Percentiles rank a stretch among this genome's conserved stretches.
These are phyloP conservation scores for Papilio helenus DNA, from an alignment of 1,140 invertebrate genomes.

Conservation along the genomic window DNA sequence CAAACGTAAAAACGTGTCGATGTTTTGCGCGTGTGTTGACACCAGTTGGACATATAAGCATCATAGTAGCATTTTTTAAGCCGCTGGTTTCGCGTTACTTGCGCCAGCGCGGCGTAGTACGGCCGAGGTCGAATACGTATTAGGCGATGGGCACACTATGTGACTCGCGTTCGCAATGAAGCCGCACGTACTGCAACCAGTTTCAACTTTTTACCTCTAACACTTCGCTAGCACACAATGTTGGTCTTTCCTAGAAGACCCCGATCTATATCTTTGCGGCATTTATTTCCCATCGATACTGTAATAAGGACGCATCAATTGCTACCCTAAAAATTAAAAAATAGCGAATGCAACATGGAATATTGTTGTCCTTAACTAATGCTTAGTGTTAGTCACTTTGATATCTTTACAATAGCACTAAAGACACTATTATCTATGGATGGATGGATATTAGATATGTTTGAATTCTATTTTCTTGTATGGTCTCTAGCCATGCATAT, in stretches of 20 bases:
- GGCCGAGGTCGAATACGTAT: slow-evolving; percentile 31
- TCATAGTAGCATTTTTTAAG: not conserved
- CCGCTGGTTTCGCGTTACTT: slow-evolving; percentile 19
- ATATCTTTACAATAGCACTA: too few relatives aligned
- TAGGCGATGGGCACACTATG: slow-evolving; percentile 45
- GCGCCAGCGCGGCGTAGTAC: slow-evolving; percentile 25
- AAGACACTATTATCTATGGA: too few relatives aligned
- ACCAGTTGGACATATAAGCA: slow-evolving; percentile 24
- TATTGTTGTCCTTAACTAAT: too few relatives aligned
- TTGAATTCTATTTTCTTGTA: too few relatives aligned
- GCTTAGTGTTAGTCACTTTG: too few relatives aligned
- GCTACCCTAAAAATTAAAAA: not conserved
- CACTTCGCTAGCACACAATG: slow-evolving; percentile 31
- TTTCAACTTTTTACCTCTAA: slow-evolving; percentile 34
- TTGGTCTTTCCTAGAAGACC: slow-evolving; percentile 25
- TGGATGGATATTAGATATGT: too few relatives aligned
- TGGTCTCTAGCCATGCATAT: too few relatives aligned
- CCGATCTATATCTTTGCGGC: slow-evolving; percentile 29
- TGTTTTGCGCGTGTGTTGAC: slow-evolving; percentile 16
- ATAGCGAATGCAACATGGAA: too few relatives aligned
- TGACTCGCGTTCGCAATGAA: slow-evolving; percentile 43
- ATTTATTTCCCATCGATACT: slow-evolving; percentile 13
- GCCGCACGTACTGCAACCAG: slow-evolving; percentile 11
- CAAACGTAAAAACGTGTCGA: not conserved
- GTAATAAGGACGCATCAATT: not conserved